Percentiles rank a stretch among this genome's conserved stretches.
phyloP scores from a whole-genome alignment of 2,888 invertebrate species.

The Agrotis clavis region DNA sequence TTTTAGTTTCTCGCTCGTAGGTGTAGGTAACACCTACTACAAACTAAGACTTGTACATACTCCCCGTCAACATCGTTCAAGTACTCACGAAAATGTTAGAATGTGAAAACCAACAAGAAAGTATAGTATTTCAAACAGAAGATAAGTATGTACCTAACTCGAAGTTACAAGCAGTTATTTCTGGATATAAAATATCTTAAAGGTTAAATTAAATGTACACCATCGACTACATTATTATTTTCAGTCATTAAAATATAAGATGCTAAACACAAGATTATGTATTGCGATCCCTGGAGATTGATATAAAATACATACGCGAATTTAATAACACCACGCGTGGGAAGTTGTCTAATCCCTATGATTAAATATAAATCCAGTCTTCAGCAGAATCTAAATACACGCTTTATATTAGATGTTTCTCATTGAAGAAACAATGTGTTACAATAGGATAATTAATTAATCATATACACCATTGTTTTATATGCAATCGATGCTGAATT shows the following conservation, averaged over 20 bases:
- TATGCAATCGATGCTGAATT: neutral
- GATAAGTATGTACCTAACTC: conserved; percentile 25
- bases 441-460: neutral
- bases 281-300: conserved; percentile 8
- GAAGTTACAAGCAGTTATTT: conserved; percentile 3
- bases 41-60: too few relatives aligned
- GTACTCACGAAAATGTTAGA: conserved; percentile 30
- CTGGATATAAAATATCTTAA: conserved; percentile 17
- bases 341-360: neutral
- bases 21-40: conserved; percentile 16
- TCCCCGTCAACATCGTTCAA: conserved; percentile 25
- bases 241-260: conserved; percentile 31
- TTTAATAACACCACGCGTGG: conserved; percentile 3
- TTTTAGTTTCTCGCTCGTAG: conserved; percentile 21
- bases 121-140: conserved; percentile 49
- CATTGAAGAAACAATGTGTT: neutral
- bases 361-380: neutral
- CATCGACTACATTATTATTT: conserved; percentile 11
- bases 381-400: neutral
- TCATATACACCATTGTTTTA: neutral
- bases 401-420: neutral
- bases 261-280: neutral
- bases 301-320: neutral
- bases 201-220: conserved; percentile 20
- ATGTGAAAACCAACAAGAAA: conserved; percentile 36